Evolutionary conservation across 2,888 invertebrate genomes (phyloP).

Genomic region (Cenopis cana): DNA sequence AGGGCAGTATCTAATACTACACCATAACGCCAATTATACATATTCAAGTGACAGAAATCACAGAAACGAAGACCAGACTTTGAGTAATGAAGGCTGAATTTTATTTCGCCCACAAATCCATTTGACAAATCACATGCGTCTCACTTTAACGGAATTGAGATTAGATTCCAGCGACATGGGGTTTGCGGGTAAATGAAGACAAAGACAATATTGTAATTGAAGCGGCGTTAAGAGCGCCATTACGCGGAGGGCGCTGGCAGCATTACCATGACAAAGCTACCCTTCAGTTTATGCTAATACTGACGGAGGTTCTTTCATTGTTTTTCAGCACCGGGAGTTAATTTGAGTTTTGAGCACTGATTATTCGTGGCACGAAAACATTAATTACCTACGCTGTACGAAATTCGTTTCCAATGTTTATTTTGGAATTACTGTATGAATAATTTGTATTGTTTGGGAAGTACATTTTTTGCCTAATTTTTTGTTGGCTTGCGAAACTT

Average conservation of each 20-base stretch:
- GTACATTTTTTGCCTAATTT: too few species aligned
- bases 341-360: slow-evolving; percentile 33
- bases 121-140: slow-evolving; percentile 10
- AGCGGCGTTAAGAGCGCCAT: slow-evolving; percentile 54
- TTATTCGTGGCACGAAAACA: slow-evolving; percentile 28
- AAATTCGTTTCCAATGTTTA: slow-evolving; percentile 4
- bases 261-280: slow-evolving; percentile 55
- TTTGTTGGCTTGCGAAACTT: too few species aligned
- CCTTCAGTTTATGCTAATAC: slow-evolving; percentile 51
- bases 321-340: slow-evolving; percentile 37
- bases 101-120: not conserved
- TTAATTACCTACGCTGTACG: slow-evolving; percentile 13
- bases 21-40: too few species aligned
- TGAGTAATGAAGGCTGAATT: not conserved
- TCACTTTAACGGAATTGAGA: slow-evolving; percentile 7
- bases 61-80: not conserved
- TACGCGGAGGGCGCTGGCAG: slow-evolving; percentile 49
- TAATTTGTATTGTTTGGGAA: not conserved
- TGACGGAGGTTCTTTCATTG: slow-evolving; percentile 40
- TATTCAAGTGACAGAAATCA: not conserved
- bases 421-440: not conserved
- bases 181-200: slow-evolving; percentile 26
- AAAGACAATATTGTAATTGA: slow-evolving; percentile 50
- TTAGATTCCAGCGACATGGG: slow-evolving; percentile 31
- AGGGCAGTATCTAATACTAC: too few species aligned